Evolutionary conservation across 2,888 invertebrate genomes (phyloP).

Genomic region (Torymus texanus): DNA sequence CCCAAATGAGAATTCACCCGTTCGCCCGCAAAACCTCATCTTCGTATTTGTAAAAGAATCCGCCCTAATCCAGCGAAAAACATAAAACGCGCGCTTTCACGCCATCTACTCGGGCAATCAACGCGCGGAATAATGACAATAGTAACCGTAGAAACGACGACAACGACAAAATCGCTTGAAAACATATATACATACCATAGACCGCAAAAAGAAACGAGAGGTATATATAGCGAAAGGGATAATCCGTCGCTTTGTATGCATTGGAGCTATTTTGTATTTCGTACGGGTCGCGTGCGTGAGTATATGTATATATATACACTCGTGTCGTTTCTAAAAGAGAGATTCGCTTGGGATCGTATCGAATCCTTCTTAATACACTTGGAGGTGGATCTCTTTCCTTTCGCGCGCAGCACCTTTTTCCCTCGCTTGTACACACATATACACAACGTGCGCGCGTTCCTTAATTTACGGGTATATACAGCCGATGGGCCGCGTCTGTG

Average conservation of each 20-base stretch:
- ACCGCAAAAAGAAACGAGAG: slow-evolving; percentile 7
- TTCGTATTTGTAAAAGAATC: too few species aligned
- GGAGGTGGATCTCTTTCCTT: background rate
- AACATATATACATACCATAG: background rate
- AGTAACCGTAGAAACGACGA: too few species aligned
- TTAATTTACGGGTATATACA: slow-evolving; percentile 16
- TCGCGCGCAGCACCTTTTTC: background rate
- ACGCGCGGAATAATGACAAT: background rate
- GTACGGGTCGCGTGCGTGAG: background rate
- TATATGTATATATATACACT: too few species aligned
- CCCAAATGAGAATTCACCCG: too few species aligned
- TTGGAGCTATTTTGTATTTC: slow-evolving; percentile 57
- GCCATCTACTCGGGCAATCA: too few species aligned
- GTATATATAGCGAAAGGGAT: slow-evolving; percentile 44
- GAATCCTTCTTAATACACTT: slow-evolving; percentile 41
- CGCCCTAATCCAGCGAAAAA: too few species aligned
- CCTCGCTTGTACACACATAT: background rate
- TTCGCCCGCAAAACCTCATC: too few species aligned
- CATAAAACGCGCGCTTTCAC: too few species aligned
- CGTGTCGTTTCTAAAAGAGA: too few species aligned
- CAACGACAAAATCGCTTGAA: background rate
- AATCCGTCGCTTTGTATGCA: slow-evolving; percentile 62
- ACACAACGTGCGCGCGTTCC: background rate
- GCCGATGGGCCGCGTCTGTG: background rate
- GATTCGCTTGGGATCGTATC: slow-evolving; percentile 9